Percentiles rank a stretch among this genome's conserved stretches.
Conservation (phyloP, 2,888 invertebrate genomes). For the Spodoptera exigua region DNA sequence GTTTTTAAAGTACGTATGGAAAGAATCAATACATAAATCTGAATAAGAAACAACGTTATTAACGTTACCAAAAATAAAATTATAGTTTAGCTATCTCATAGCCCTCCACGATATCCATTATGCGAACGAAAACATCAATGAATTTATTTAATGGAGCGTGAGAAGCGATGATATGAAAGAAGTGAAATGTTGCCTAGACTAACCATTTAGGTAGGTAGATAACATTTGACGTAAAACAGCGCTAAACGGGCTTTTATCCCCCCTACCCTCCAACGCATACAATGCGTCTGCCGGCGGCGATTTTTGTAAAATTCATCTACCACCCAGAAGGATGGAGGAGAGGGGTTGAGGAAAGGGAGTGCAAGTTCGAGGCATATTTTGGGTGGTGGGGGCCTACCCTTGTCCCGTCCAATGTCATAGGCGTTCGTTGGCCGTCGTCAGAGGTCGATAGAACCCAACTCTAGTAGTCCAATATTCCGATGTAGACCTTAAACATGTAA, state of each 20-base stretch:
- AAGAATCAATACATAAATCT: no score
- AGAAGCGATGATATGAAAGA: slow-evolving; percentile 2
- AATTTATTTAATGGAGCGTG: no score
- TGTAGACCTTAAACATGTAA: slow-evolving; percentile 23
- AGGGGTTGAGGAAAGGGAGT: slow-evolving; percentile 68
- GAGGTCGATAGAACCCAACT: slow-evolving; percentile 76
- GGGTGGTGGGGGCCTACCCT: slow-evolving; percentile 74
- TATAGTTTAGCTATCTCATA: no score
- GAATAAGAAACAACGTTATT: no score
- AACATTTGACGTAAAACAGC: slow-evolving; percentile 38
- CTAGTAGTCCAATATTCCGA: slow-evolving; percentile 37
- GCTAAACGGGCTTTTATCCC: slow-evolving; percentile 45
- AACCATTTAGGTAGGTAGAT: slow-evolving; percentile 7
- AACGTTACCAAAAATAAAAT: no score
- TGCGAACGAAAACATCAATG: no score
- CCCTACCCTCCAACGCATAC: slow-evolving; percentile 51
- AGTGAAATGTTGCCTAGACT: slow-evolving; percentile 1
- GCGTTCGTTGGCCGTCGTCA: slow-evolving; percentile 82
- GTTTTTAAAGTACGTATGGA: no score
- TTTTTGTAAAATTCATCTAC: slow-evolving; percentile 52
- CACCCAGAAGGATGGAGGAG: slow-evolving; percentile 30
- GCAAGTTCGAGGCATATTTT: slow-evolving; percentile 68
- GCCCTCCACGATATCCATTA: no score
- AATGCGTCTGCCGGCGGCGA: slow-evolving; percentile 61
- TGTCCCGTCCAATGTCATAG: slow-evolving; percentile 82